These are phyloP conservation scores for Zaprionus taronus DNA, from an alignment of 1,140 invertebrate species.

Conservation along the genomic window DNA sequence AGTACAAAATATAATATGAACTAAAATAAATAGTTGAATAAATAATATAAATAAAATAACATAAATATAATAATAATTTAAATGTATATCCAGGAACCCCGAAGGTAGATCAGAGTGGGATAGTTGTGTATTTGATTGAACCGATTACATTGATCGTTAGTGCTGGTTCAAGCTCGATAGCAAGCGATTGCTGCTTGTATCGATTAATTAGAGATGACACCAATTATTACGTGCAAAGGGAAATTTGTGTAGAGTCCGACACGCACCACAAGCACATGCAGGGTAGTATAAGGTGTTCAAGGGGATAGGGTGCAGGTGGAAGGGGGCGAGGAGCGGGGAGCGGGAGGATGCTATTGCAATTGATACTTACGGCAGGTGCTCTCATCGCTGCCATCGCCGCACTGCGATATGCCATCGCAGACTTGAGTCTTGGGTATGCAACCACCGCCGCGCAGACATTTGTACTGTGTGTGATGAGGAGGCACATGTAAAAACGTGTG, in stretches of 20 bases:
- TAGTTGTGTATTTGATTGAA: background rate
- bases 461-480: constrained; percentile 61
- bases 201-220: background rate
- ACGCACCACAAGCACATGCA: background rate
- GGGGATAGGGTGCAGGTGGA: background rate
- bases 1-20: background rate
- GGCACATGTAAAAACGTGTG: constrained; percentile 34
- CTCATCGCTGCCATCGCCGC: constrained; percentile 91
- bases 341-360: background rate
- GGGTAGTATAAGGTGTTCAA: background rate
- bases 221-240: background rate
- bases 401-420: constrained; percentile 90
- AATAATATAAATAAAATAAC: background rate
- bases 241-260: background rate
- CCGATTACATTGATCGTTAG: background rate
- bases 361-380: constrained; percentile 86
- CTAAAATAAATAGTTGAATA: background rate
- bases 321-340: background rate
- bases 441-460: constrained; percentile 84
- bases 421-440: constrained; percentile 85
- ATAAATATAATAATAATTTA: no score
- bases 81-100: no score
- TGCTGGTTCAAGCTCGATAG: background rate
- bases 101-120: background rate
- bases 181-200: background rate